phyloP scores from a whole-genome alignment of 1,140 invertebrate genomes.

The Drosophila micromelanica region DNA sequence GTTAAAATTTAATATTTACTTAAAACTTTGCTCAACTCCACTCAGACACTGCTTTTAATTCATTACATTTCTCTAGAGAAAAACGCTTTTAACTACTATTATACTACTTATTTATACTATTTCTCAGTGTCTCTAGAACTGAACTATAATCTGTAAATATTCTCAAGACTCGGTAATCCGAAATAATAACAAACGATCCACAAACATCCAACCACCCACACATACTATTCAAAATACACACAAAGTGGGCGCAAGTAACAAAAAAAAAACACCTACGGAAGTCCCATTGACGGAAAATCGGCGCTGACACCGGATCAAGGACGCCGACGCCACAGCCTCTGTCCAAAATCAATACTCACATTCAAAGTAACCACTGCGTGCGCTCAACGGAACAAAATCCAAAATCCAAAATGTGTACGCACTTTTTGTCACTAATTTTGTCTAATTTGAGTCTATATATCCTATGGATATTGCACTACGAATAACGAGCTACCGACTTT shows the following conservation, averaged over 20 bases:
- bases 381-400: slow-evolving; percentile 10
- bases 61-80: no score
- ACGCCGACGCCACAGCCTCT: slow-evolving; percentile 47
- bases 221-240: slow-evolving; percentile 38
- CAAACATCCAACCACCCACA: slow-evolving; percentile 8
- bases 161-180: slow-evolving; percentile 25
- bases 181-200: slow-evolving; percentile 44
- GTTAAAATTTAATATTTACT: background rate
- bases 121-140: background rate
- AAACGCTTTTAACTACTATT: background rate
- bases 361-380: slow-evolving; percentile 11
- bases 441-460: slow-evolving; percentile 9
- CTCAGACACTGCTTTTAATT: background rate
- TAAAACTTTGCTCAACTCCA: no score
- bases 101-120: no score
- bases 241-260: slow-evolving; percentile 12
- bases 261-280: slow-evolving; percentile 26
- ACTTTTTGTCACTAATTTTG: slow-evolving; percentile 4
- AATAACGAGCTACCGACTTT: slow-evolving; percentile 39
- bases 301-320: slow-evolving; percentile 74
- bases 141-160: slow-evolving; percentile 19
- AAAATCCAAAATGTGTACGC: slow-evolving; percentile 29
- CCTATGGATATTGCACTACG: slow-evolving; percentile 26
- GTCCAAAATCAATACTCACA: slow-evolving; percentile 76
- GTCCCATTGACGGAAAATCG: slow-evolving; percentile 69